These are phyloP conservation scores for Drosophila lowei DNA, from an alignment of 1,140 invertebrate genomes.

Conservation along the genomic window DNA sequence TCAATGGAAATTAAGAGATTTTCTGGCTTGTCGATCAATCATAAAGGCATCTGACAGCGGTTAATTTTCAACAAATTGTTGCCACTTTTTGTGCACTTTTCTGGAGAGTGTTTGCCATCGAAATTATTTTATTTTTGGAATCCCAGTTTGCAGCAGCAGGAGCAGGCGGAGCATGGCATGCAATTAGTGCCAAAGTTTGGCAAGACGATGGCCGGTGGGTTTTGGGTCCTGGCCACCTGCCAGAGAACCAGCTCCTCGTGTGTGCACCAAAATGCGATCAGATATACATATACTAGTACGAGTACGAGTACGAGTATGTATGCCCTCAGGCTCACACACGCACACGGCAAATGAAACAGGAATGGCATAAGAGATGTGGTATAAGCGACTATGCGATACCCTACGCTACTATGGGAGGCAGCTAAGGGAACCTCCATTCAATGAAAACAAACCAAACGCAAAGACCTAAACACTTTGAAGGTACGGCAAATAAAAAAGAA, in stretches of 20 bases:
- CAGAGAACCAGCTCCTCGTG: slow-evolving; percentile 20
- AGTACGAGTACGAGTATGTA: too few species aligned
- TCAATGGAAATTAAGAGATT: slow-evolving; percentile 32
- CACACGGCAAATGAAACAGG: slow-evolving; percentile 32
- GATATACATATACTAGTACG: slow-evolving; percentile 16
- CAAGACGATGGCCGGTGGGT: slow-evolving; percentile 36
- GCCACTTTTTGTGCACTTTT: slow-evolving; percentile 20
- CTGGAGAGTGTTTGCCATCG: too few species aligned
- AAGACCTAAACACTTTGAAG: too few species aligned
- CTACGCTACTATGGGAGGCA: too few species aligned
- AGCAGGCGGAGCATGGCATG: slow-evolving; percentile 25
- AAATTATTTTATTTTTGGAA: slow-evolving; percentile 29
- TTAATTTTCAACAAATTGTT: slow-evolving; percentile 42
- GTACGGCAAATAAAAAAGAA: too few species aligned
- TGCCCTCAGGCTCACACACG: background rate
- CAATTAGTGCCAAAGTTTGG: slow-evolving; percentile 62
- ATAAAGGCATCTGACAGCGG: slow-evolving; percentile 46
- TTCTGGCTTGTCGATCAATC: slow-evolving; percentile 57
- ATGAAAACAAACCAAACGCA: too few species aligned
- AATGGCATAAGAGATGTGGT: too few species aligned
- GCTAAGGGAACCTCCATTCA: too few species aligned
- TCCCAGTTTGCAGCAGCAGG: slow-evolving; percentile 11
- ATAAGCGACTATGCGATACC: too few species aligned
- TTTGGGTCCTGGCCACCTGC: slow-evolving; percentile 33
- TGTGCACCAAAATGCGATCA: slow-evolving; percentile 37